Conservation (phyloP, 2,888 invertebrate species). For the Dryobotodes eremita region DNA sequence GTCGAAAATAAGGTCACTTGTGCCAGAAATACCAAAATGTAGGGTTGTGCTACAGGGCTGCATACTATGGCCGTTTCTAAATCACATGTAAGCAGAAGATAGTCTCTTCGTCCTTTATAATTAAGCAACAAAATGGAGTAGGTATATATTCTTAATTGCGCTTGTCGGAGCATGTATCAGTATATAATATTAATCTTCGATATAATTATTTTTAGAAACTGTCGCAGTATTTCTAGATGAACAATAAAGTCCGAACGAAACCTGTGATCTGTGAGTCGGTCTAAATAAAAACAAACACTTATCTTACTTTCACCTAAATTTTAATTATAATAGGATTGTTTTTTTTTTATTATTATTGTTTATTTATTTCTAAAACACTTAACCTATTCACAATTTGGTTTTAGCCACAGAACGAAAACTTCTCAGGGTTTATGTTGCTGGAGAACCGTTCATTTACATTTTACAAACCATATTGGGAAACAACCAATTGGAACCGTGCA, state of each 20-base stretch:
- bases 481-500: too few relatives aligned
- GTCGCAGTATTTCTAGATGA: neutral
- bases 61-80: neutral
- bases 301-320: neutral
- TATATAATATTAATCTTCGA: neutral
- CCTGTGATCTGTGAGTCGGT: neutral
- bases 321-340: neutral
- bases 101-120: neutral
- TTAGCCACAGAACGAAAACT: too few relatives aligned
- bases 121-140: neutral
- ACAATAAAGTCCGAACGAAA: neutral
- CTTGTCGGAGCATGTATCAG: neutral
- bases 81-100: neutral
- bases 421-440: too few relatives aligned
- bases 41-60: neutral
- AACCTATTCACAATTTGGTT: too few relatives aligned
- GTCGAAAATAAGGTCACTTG: too few relatives aligned
- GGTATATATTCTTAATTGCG: too few relatives aligned
- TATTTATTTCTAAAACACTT: too few relatives aligned
- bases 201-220: neutral
- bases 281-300: neutral
- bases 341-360: too few relatives aligned
- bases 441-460: too few relatives aligned
- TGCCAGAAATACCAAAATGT: neutral
- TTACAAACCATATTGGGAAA: too few relatives aligned